Percentiles rank a stretch among this genome's conserved stretches.
Evolutionary conservation across 2,888 invertebrate species (phyloP).

Genomic region (Hirtodrosophila confusa): DNA sequence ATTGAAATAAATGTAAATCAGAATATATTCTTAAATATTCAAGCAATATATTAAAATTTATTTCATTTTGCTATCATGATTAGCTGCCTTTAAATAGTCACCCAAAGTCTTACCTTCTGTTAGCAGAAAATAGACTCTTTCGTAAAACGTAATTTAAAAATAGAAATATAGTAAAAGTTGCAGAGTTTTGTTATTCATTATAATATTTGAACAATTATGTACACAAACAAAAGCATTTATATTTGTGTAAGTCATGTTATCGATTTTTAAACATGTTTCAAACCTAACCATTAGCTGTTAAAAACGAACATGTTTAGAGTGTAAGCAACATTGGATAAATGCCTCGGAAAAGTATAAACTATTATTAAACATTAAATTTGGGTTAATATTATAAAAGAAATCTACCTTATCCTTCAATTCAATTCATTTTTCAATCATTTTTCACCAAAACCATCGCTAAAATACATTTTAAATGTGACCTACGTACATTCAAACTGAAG

Average conservation of each 20-base stretch:
- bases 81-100: neutral
- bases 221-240: neutral
- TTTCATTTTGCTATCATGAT: neutral
- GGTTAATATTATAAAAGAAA: no score
- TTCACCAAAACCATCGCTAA: no score
- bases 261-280: slow-evolving; percentile 4
- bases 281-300: neutral
- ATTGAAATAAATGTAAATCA: neutral
- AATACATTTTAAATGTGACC: no score
- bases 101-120: slow-evolving; percentile 5
- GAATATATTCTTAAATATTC: slow-evolving; percentile 13
- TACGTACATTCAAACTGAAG: no score
- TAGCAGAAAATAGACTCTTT: neutral
- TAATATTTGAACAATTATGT: slow-evolving; percentile 12
- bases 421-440: no score
- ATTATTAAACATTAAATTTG: no score
- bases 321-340: no score
- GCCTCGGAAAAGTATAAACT: no score
- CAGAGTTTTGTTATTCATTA: neutral
- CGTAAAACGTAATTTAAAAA: slow-evolving; percentile 11
- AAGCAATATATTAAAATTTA: neutral
- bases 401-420: no score
- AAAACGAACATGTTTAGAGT: neutral
- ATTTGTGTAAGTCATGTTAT: neutral
- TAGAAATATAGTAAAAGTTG: slow-evolving; percentile 2